Evolutionary conservation across 1,140 invertebrate genomes (phyloP), one percentile per base, ranked within the genome.

Genomic region (Agraylea sexmaculata): DNA sequence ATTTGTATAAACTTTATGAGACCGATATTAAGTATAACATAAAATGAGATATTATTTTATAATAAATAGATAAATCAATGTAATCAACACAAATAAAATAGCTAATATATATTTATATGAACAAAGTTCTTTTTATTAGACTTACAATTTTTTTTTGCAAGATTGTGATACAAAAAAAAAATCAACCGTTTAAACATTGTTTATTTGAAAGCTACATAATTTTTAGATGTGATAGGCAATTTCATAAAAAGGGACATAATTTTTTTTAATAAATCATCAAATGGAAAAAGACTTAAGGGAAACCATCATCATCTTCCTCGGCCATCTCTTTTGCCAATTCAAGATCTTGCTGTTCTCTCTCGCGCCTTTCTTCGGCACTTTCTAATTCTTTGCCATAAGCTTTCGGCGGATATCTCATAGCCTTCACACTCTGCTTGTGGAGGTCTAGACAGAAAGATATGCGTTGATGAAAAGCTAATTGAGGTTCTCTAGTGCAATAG

Each of bases 271-370:
- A 7, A 25, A 25, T 8, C 23, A 8, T 25, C 7, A 25, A 25
- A 25, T 25, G 7, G 23, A 8, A n/a, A n/a, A n/a, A 37, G 11
- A 15, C 40, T 37, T 53, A 66, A 54, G 65, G 65, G 46, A 87
- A 88, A 51, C 83, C 83, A 70, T 94, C 90, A 72, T 97, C 93
- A 69, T 97, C 93, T 58, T 96, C 93, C 60, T 97, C 93, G 5
- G 91, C 92, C 83, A 98, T 97, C 71, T 98, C 93, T 62, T 97
- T 98, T 7, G 93, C 94, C 49, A 95, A 69, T 65, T 99, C 93
- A 43, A 98, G 69, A 65, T 98, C 94, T 60, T 97, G 92, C 55
- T 97, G 91, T 59, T 98, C 94, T 32, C 93, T 68, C 62, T 97
- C 93, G 32, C 92, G 71, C 28, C 93, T 73, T 58, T 98, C 91